phyloP scores from a whole-genome alignment of 2,113 vertebrate species.

The Microcebus jonahi region DNA sequence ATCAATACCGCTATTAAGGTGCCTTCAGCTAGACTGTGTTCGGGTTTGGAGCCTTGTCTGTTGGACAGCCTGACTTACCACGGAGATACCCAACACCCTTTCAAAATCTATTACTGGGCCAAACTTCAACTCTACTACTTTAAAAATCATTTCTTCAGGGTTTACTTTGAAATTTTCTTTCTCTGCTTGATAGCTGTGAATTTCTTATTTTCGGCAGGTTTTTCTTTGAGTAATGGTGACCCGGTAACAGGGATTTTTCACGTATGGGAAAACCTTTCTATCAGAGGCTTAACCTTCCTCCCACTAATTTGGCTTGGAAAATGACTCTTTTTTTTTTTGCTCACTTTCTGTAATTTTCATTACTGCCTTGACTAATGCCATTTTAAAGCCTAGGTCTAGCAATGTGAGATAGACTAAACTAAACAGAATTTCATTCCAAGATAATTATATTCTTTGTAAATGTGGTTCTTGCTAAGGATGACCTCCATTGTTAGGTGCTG shows the following conservation, averaged over 20 bases:
- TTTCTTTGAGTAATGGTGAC: constrained; percentile 65
- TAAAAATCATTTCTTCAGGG: constrained; percentile 74
- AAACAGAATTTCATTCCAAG: constrained; percentile 34
- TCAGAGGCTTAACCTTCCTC: constrained; percentile 40
- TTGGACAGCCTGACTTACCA: constrained; percentile 27
- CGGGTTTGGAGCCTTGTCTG: constrained; percentile 31
- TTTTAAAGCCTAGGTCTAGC: neutral
- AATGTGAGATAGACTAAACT: neutral
- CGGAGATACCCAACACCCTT: constrained; percentile 66
- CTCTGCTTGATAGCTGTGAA: constrained; percentile 66
- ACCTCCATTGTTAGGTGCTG: neutral
- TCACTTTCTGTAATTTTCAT: constrained; percentile 45
- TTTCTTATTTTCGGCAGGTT: constrained; percentile 55
- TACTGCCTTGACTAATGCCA: neutral
- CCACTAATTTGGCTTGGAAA: constrained; percentile 34
- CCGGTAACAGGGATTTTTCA: constrained; percentile 70
- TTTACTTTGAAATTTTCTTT: constrained; percentile 72
- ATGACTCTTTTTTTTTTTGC: neutral
- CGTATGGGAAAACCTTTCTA: constrained; percentile 25
- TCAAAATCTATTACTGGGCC: constrained; percentile 56
- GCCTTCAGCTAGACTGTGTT: constrained; percentile 23
- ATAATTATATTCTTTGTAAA: neutral
- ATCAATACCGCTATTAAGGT: constrained; percentile 66
- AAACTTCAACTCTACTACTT: neutral
- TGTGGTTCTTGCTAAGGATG: neutral